Conservation (phyloP, 2,113 vertebrate genomes). For the Callocephalon fimbriatum region DNA sequence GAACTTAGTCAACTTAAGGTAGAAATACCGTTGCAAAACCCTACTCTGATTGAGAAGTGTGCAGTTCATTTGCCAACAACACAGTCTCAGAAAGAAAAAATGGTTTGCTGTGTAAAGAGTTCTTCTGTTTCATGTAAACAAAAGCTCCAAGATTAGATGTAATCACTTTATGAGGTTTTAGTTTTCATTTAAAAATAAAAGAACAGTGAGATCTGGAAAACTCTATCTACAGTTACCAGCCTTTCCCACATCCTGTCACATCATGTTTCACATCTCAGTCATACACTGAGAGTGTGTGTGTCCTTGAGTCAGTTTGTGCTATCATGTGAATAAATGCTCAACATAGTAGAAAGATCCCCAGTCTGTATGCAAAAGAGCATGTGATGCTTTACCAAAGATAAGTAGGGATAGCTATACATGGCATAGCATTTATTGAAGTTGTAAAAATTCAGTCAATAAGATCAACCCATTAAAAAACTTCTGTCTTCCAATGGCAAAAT, state of each 20-base stretch:
- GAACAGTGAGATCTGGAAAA: background rate
- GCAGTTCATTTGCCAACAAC: background rate
- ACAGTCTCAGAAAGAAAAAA: background rate
- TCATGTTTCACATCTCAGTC: background rate
- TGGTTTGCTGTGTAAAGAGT: background rate
- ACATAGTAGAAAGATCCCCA: background rate
- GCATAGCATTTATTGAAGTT: background rate
- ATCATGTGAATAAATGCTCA: background rate
- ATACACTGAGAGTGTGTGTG: background rate
- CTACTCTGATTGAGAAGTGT: background rate
- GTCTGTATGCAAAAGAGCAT: background rate
- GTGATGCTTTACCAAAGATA: background rate
- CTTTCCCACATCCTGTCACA: background rate
- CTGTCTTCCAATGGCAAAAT: background rate
- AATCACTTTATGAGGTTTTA: background rate
- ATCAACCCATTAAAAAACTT: background rate
- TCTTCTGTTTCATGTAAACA: background rate
- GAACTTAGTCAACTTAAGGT: background rate
- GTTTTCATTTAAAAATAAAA: background rate
- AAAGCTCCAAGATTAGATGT: background rate
- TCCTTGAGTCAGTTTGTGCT: constrained; percentile 20
- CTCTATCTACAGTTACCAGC: background rate
- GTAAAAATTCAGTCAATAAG: background rate
- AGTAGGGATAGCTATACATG: background rate
- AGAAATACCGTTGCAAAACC: background rate